Conservation (phyloP, 2,113 vertebrate species). For the Zootoca vivipara region DNA sequence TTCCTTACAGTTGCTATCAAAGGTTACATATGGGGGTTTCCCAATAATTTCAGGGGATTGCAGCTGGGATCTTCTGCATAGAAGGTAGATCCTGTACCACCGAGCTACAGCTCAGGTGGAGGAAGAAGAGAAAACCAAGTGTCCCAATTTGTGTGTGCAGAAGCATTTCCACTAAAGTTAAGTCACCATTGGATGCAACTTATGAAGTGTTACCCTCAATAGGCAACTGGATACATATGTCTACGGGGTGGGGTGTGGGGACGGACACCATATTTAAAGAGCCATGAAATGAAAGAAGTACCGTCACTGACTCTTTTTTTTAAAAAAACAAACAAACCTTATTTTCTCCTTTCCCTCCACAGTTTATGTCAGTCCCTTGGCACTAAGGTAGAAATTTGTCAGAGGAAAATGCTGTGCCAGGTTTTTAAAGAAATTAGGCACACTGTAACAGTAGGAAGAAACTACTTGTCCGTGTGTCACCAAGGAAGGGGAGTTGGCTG, state of each 20-base stretch:
- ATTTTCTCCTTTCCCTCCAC: neutral
- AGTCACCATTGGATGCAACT: neutral
- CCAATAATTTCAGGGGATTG: no score
- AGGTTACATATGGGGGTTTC: neutral
- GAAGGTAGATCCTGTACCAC: no score
- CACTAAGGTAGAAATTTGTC: neutral
- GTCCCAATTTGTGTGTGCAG: neutral
- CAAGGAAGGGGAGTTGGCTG: no score
- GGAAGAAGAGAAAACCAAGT: neutral
- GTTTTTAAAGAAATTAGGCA: neutral
- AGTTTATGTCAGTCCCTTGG: neutral
- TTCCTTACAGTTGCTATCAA: neutral
- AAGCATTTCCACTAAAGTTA: neutral
- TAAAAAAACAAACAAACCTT: neutral
- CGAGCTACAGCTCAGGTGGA: neutral
- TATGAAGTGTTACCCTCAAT: neutral
- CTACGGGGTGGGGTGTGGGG: neutral
- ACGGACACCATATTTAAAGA: neutral
- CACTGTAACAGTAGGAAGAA: neutral
- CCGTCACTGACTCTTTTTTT: neutral
- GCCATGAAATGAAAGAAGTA: neutral
- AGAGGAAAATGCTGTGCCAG: neutral
- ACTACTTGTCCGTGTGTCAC: neutral
- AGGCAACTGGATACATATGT: neutral
- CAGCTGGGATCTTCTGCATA: neutral